These are phyloP conservation scores for Monomorium pharaonis DNA, from an alignment of 1,140 invertebrate species.

Conservation along the genomic window DNA sequence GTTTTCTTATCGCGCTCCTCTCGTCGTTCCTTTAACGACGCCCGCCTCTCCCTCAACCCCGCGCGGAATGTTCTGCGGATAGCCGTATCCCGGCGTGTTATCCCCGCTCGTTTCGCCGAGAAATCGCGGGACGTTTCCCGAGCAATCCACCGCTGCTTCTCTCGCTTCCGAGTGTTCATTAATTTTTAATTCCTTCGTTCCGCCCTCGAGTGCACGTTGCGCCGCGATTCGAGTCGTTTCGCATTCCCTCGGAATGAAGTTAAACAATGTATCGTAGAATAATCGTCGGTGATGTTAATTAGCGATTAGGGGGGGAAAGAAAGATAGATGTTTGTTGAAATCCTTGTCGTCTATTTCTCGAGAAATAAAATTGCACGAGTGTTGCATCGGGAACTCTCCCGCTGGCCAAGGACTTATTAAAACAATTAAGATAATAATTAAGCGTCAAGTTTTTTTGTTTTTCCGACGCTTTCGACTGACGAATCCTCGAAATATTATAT, in stretches of 20 bases:
- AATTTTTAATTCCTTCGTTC: conserved; percentile 73
- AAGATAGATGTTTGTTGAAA: neutral
- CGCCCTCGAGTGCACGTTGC: conserved; percentile 34
- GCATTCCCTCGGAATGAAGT: conserved; percentile 6
- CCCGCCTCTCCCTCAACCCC: neutral
- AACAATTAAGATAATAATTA: neutral
- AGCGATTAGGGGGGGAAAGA: neutral
- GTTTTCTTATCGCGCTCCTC: conserved; percentile 44
- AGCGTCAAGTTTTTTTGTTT: neutral
- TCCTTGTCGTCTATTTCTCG: neutral
- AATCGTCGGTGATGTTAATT: conserved; percentile 43
- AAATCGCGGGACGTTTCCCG: conserved; percentile 60
- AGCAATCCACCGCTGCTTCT: conserved; percentile 51
- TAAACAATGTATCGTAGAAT: conserved; percentile 12
- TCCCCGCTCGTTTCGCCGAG: conserved; percentile 65
- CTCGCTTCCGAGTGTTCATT: conserved; percentile 37
- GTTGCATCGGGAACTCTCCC: too few relatives aligned
- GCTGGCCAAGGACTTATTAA: neutral
- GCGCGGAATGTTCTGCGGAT: neutral
- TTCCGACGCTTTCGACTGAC: neutral
- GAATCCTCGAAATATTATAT: neutral
- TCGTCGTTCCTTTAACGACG: conserved; percentile 30
- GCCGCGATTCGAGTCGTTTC: neutral
- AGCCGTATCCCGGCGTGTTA: conserved; percentile 42
- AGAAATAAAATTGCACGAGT: neutral